A percentile compares a stretch with the other conserved stretches of the same genome.
Evolutionary conservation across 2,888 invertebrate species (phyloP).

Genomic region (Pristionchus arcanus): DNA sequence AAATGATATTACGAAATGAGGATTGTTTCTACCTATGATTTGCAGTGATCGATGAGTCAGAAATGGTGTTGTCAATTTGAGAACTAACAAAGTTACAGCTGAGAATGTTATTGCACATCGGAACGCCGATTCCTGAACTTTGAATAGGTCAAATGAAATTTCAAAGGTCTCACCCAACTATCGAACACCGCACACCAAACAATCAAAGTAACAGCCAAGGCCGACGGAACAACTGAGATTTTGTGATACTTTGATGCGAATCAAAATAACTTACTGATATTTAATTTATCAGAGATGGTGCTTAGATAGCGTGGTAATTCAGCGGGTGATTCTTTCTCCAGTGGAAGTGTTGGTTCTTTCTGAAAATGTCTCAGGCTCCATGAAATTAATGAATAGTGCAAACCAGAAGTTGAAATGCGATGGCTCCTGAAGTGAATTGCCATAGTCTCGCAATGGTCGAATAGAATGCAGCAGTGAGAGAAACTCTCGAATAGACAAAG

Average conservation of each 20-base stretch:
- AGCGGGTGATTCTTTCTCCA: neutral
- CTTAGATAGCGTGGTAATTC: neutral
- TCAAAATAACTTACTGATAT: neutral
- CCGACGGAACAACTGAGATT: neutral
- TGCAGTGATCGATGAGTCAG: neutral
- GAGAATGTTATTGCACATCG: neutral
- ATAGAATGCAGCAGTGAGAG: constrained; percentile 1
- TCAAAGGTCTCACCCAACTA: neutral
- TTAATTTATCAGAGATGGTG: neutral
- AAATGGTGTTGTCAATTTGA: neutral
- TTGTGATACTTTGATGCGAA: too few species aligned
- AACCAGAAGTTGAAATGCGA: constrained; percentile 23
- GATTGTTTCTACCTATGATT: neutral
- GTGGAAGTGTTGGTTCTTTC: neutral
- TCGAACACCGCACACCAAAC: neutral
- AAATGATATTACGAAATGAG: neutral
- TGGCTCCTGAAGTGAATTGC: constrained; percentile 33
- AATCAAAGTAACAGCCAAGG: neutral
- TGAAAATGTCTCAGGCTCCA: neutral
- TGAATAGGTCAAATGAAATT: neutral
- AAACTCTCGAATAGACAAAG: neutral
- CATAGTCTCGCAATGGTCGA: constrained; percentile 1
- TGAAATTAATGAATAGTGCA: too few species aligned
- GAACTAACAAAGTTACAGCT: neutral
- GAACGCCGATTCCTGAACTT: neutral